Evolutionary conservation across 2,797 vertebrate genomes (phyloP), one percentile per base, ranked within the genome.

Genomic region (Melanotaenia boesemani): DNA sequence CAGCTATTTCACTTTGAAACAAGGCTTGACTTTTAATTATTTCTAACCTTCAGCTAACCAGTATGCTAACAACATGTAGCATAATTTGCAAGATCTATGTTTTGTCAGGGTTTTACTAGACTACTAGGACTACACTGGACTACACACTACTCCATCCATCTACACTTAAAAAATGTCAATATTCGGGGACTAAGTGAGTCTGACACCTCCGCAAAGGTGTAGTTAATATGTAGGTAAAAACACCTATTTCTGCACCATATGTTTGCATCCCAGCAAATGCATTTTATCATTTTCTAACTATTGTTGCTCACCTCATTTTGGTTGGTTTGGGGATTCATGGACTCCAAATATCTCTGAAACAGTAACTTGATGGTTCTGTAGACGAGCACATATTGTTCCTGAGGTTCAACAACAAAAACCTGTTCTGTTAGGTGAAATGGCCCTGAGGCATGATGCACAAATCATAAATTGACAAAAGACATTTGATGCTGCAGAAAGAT

Each of bases 381-480:
- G 77, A 99, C 98, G 88, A 99, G 88, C 71, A 95, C 95, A 50
- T 99, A 99, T 78, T 99, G 98, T 83, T 98, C 97, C 98, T 99
- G 84, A 15, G n/a, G 28, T 74, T 34, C 70, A 74, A 83, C 24
- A 85, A 72, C 39, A 83, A 75, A 81, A 80, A 73, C 39, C 22
- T 57, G 67, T 62, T 82, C 37, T 73, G 82, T 90, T 73, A 86
- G 70, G 36, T 6, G 52, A 6, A 59, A 54, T 9, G 9, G 41
- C 57, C 39, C 57, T 2, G 15, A 1, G 55, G 52, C 34, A 64
- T 36, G 52, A 78, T 0, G 3, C 28, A 46, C 0, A 0, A 9
- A 75, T 54, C 26, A 26, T n/a, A 32, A 80, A 48, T 41, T 11
- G 74, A 62, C 44, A 56, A 52, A 72, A 68, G 30, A 30, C 24